Evolutionary conservation across 2,888 invertebrate genomes (phyloP), one percentile per base, ranked within the genome.

Genomic region (Oxytorus armatus): DNA sequence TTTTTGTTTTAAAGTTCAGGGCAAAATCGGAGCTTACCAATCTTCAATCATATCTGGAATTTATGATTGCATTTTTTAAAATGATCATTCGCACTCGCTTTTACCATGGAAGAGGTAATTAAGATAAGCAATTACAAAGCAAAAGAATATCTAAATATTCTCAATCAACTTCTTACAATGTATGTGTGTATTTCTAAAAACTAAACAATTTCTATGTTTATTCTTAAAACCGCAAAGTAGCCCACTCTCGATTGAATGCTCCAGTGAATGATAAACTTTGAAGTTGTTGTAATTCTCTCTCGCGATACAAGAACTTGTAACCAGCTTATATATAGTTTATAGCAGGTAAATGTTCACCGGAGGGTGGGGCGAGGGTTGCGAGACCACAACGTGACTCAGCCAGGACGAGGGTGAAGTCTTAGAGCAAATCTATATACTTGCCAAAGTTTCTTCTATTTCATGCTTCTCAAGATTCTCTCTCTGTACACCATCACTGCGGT

Each of bases 381-480:
- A 29, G 7, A 69, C 16, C 1, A 25, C 74, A 66, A 47, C 57
- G 39, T 25, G 57, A 69, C 33, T 63, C 23, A 8, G n/a, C 25
- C n/a, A 33, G 47, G 29, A 55, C 65, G 10, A 21, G 44, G 68
- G 7, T 44, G 21, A 23, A 44, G 16, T 33, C 29, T 42, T 23
- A 44, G 33, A 55, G 21, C 21, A 33, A 47, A 51, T 53, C 55
- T 8, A 44, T 51, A 8, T 29, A 61, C 61, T 53, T 51, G 73
- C 61, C 14, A 49, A 33, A 47, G 68, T 78, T 77, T 69, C 68
- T 69, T 51, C 23, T n/a, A 29, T 68, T 74, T 61, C 44, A 39
- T 11, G 8, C 55, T 78, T 63, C 68, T 55, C 49, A 66, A 14
- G 49, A 23, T 36, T 66, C 55, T 18, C 29, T n/a, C 18, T n/a